Percentiles rank a stretch among this genome's conserved stretches.
phyloP scores from a whole-genome alignment of 1,140 invertebrate species.

The Aphaenogaster ashmeadi region DNA sequence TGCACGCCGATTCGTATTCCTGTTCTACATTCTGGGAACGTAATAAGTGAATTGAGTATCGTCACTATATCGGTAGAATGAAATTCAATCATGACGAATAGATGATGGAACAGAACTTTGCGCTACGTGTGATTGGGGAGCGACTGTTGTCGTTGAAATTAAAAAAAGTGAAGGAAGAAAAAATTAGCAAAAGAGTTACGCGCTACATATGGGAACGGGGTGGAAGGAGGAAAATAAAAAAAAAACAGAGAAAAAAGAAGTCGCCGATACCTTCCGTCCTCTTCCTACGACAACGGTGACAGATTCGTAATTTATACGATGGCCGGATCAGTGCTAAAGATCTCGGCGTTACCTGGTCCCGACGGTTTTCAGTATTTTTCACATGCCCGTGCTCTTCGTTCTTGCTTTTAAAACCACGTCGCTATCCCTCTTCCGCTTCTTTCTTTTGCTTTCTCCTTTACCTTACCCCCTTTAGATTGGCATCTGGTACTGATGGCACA shows the following conservation, averaged over 20 bases:
- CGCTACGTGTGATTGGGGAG: neutral
- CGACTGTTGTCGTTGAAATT: neutral
- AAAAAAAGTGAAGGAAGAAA: neutral
- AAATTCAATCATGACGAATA: neutral
- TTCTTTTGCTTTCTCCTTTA: neutral
- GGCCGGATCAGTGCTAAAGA: conserved; percentile 76
- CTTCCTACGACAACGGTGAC: conserved; percentile 67
- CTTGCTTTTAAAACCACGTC: conserved; percentile 33
- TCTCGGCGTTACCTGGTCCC: conserved; percentile 77
- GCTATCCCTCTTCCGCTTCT: conserved; percentile 1
- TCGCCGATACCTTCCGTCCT: conserved; percentile 19
- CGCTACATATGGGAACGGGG: neutral
- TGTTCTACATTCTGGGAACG: neutral
- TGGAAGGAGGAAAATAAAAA: conserved; percentile 18
- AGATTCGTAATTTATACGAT: conserved; percentile 77
- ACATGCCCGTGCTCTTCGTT: conserved; percentile 66
- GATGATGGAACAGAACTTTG: neutral
- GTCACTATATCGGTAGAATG: neutral
- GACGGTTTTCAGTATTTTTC: conserved; percentile 79
- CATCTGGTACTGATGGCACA: neutral
- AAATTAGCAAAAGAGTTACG: conserved; percentile 8
- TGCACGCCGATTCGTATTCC: neutral
- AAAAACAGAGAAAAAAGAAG: neutral
- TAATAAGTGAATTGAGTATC: neutral
- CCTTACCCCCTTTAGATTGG: conserved; percentile 6